A percentile compares a stretch with the other conserved stretches of the same genome.
These are phyloP conservation scores for Pristionchus maxplancki DNA, from an alignment of 2,888 invertebrate genomes.

Conservation along the genomic window DNA sequence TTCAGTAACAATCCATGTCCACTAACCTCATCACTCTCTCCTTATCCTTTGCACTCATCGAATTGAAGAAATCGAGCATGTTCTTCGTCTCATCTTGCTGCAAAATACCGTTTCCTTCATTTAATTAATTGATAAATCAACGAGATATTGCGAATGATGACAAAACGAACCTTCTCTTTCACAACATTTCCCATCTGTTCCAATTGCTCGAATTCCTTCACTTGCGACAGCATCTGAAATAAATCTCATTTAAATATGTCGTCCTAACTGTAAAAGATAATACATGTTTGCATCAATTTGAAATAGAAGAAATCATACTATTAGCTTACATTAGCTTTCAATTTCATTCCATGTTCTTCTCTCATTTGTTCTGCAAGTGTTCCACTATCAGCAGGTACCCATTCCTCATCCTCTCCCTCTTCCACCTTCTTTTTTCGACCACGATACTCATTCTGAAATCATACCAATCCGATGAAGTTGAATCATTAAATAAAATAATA, in stretches of 20 bases:
- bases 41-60: constrained; percentile 68
- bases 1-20: neutral
- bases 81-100: constrained; percentile 53
- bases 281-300: neutral
- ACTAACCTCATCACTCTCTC: constrained; percentile 66
- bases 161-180: neutral
- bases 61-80: constrained; percentile 65
- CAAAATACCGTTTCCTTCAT: no score
- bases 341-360: constrained; percentile 75
- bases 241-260: neutral
- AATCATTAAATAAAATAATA: neutral
- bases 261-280: neutral
- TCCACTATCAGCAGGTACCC: constrained; percentile 63
- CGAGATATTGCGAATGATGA: neutral
- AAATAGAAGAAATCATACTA: neutral
- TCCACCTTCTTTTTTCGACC: constrained; percentile 35
- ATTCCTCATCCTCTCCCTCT: constrained; percentile 66
- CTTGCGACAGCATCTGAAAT: constrained; percentile 13
- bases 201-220: constrained; percentile 37
- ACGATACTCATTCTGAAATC: constrained; percentile 35
- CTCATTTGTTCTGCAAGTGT: constrained; percentile 73
- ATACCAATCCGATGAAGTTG: neutral
- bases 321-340: constrained; percentile 53
- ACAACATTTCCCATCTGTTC: constrained; percentile 44
- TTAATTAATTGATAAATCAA: no score